These are phyloP conservation scores for Axinella damicornis DNA, from an alignment of 37 sponge, comb jelly and placozoan species.

Conservation along the genomic window DNA sequence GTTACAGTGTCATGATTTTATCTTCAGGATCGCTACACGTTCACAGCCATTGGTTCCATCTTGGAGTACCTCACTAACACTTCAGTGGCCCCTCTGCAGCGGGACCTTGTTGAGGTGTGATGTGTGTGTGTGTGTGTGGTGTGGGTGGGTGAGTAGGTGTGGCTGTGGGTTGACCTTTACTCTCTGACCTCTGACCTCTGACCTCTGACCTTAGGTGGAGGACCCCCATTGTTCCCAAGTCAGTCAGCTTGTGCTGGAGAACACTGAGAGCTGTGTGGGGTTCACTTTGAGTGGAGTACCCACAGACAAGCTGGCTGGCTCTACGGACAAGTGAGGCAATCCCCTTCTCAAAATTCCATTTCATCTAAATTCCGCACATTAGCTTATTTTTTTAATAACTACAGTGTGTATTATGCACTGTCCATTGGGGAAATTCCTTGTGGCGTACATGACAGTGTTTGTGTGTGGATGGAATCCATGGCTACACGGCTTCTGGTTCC, in stretches of 20 bases:
- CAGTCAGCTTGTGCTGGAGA: slow-evolving; percentile 48
- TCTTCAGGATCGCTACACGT: slow-evolving; percentile 28
- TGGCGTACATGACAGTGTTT: too few relatives aligned
- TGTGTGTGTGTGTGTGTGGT: neutral
- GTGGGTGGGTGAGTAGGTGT: neutral
- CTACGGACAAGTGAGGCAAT: slow-evolving; percentile 66
- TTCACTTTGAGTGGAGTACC: slow-evolving; percentile 78
- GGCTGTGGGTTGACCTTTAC: neutral
- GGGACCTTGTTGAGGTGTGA: slow-evolving; percentile 70
- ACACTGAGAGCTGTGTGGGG: slow-evolving; percentile 50
- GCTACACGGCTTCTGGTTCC: too few relatives aligned
- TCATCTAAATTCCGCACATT: too few relatives aligned
- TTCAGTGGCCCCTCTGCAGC: slow-evolving; percentile 94
- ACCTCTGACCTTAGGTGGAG: slow-evolving; percentile 65
- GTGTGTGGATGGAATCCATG: too few relatives aligned
- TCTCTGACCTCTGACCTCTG: too few relatives aligned
- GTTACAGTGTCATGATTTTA: too few relatives aligned
- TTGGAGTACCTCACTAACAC: slow-evolving; percentile 86
- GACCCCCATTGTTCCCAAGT: slow-evolving; percentile 80
- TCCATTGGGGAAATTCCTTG: too few relatives aligned
- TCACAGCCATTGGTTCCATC: slow-evolving; percentile 60
- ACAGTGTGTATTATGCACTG: too few relatives aligned
- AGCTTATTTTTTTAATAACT: too few relatives aligned
- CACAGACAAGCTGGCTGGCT: slow-evolving; percentile 42
- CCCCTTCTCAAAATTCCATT: too few relatives aligned